A percentile compares a stretch with the other conserved stretches of the same genome.
phyloP scores from a whole-genome alignment of 30 jellyfish, hydroid and myxozoan genomes.

The Chrysaora quinquecirrha region DNA sequence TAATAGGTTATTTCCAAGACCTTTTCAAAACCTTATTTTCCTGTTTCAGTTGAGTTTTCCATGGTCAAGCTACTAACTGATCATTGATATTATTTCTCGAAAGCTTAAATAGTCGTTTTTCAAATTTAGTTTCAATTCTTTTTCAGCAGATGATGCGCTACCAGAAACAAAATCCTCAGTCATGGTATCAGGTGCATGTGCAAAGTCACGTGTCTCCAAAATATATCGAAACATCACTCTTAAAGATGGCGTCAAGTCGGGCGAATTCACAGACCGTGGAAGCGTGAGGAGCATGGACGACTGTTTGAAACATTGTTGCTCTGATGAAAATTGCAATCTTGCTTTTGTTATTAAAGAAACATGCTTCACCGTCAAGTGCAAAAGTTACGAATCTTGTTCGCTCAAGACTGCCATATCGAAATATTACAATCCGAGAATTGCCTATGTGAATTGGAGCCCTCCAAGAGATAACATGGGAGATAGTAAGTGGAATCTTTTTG shows the following conservation, averaged over 20 bases:
- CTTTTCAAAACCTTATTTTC: no score
- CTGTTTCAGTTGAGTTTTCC: no score
- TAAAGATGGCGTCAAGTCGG: slow-evolving; percentile 92
- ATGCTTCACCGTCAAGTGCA: slow-evolving; percentile 95
- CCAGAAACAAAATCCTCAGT: slow-evolving; percentile 63
- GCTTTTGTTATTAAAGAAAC: slow-evolving; percentile 95
- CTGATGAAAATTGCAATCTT: slow-evolving; percentile 91
- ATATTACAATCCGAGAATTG: slow-evolving; percentile 86
- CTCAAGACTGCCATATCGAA: slow-evolving; percentile 90
- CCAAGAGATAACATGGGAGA: slow-evolving; percentile 93
- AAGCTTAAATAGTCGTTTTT: no score
- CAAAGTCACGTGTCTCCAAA: slow-evolving; percentile 75
- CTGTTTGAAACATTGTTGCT: slow-evolving; percentile 87
- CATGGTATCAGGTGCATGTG: slow-evolving; percentile 61
- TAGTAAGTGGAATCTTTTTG: slow-evolving; percentile 19
- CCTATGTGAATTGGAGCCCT: slow-evolving; percentile 95
- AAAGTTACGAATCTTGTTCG: slow-evolving; percentile 81
- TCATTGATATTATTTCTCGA: no score
- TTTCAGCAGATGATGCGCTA: slow-evolving; percentile 38
- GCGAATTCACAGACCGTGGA: slow-evolving; percentile 95
- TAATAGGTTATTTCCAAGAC: no score
- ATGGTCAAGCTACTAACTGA: no score
- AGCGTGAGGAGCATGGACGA: slow-evolving; percentile 80
- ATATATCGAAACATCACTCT: slow-evolving; percentile 86
- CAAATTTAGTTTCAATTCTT: no score